Evolutionary conservation across 2,888 invertebrate species (phyloP).

Genomic region (Andrena flavipes): DNA sequence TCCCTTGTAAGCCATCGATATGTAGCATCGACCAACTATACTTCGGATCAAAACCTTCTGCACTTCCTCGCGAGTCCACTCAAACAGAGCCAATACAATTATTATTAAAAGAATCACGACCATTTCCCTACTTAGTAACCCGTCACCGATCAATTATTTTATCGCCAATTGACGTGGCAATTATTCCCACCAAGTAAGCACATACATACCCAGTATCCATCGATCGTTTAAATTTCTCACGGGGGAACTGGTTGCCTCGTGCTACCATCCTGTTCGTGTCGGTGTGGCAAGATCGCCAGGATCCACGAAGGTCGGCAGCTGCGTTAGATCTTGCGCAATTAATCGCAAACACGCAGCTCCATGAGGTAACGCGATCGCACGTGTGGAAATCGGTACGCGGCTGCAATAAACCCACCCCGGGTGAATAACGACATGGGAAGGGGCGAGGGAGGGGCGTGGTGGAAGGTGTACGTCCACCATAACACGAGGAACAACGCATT

Average conservation of each 20-base stretch:
- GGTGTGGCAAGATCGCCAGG: neutral
- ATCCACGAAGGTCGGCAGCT: constrained; percentile 56
- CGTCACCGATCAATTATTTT: neutral
- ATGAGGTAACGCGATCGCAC: constrained; percentile 58
- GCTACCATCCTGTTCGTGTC: neutral
- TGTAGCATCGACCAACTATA: too few relatives aligned
- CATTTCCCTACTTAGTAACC: neutral
- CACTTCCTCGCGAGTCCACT: too few relatives aligned
- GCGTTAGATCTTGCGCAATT: constrained; percentile 59
- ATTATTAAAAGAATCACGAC: too few relatives aligned
- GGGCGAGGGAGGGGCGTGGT: constrained; percentile 15
- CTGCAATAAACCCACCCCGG: constrained; percentile 28
- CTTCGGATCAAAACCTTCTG: too few relatives aligned
- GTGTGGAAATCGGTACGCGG: constrained; percentile 57
- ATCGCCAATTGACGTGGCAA: neutral
- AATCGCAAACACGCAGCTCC: constrained; percentile 42
- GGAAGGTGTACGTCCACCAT: constrained; percentile 5
- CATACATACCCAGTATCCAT: neutral
- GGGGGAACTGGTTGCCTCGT: constrained; percentile 14
- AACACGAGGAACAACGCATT: constrained; percentile 46
- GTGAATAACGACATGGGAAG: constrained; percentile 29
- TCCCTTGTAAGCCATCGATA: too few relatives aligned
- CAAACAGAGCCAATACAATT: too few relatives aligned
- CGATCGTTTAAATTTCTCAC: constrained; percentile 19
- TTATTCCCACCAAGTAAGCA: too few relatives aligned